Conservation (phyloP, 2,113 vertebrate genomes). For the Leptobrachium ailaonicum region DNA sequence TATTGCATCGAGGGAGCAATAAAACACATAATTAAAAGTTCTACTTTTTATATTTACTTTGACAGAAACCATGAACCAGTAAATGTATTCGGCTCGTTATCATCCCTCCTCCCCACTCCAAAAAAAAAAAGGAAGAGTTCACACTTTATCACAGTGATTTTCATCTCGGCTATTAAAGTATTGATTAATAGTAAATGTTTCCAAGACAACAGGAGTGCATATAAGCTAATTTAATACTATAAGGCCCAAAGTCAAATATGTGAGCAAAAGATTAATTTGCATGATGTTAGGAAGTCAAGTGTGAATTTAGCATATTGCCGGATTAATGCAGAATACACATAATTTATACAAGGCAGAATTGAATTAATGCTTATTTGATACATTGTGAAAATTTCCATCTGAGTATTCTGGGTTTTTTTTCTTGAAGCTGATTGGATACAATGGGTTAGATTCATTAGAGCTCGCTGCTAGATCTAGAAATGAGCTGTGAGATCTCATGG, state of each 20-base stretch:
- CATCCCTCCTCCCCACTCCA: not conserved
- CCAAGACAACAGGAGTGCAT: conserved; percentile 7
- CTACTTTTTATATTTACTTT: conserved; percentile 35
- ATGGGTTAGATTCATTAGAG: no score
- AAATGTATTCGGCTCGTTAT: conserved; percentile 25
- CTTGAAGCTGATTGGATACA: no score
- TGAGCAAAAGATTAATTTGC: not conserved
- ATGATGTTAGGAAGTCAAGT: not conserved
- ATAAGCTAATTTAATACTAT: not conserved
- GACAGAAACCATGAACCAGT: conserved; percentile 36
- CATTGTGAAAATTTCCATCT: no score
- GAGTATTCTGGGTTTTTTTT: no score
- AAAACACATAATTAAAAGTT: conserved; percentile 48
- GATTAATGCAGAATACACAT: no score
- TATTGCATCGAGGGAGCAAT: conserved; percentile 29
- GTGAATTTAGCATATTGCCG: no score
- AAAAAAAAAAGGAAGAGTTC: conserved; percentile 12
- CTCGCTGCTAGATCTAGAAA: no score
- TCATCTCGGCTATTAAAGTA: conserved; percentile 5
- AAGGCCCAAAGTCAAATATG: not conserved
- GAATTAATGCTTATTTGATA: no score
- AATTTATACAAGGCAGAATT: no score
- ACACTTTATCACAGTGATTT: conserved; percentile 10
- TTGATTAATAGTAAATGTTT: conserved; percentile 26
- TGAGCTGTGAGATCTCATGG: no score